Percentiles rank a stretch among this genome's conserved stretches.
Evolutionary conservation across 2,797 vertebrate species (phyloP).

Genomic region (Synanceia verrucosa): DNA sequence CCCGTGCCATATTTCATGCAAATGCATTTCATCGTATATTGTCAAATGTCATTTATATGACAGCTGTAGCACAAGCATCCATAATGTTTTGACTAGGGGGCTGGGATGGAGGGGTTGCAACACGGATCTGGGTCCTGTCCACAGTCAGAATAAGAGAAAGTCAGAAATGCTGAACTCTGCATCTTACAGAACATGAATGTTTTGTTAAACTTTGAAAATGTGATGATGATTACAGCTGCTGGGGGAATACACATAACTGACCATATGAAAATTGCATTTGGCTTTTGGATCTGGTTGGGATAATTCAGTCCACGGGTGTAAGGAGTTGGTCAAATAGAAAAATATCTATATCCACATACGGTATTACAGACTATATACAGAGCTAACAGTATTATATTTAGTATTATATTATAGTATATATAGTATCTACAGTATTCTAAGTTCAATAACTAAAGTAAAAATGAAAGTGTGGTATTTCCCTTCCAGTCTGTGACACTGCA

Average conservation of each 20-base stretch:
- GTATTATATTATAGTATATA: too few relatives aligned
- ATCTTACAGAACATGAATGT: conserved; percentile 51
- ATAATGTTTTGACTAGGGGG: conserved; percentile 62
- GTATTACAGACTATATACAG: not conserved
- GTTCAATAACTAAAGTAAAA: not conserved
- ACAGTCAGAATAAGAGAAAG: conserved; percentile 53
- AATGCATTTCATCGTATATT: conserved; percentile 62
- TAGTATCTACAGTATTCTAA: not conserved
- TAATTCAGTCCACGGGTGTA: not conserved
- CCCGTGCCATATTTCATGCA: conserved; percentile 55
- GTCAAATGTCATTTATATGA: conserved; percentile 66
- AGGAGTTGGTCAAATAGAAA: not conserved
- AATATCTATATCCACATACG: not conserved
- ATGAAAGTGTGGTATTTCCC: conserved; percentile 2
- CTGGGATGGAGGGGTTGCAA: conserved; percentile 46
- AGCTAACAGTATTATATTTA: not conserved
- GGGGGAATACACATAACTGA: conserved; percentile 29
- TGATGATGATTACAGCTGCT: conserved; percentile 50
- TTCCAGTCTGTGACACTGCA: conserved; percentile 12
- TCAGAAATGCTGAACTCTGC: conserved; percentile 48
- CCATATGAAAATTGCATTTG: conserved; percentile 22
- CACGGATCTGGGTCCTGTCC: conserved; percentile 42
- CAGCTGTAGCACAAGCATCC: conserved; percentile 61
- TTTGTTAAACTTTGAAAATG: conserved; percentile 57
- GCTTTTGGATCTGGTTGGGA: conserved; percentile 7